Base-by-base conservation (phyloP, 2,888 invertebrate genomes). In the Mellilla xanthometata region DNA sequence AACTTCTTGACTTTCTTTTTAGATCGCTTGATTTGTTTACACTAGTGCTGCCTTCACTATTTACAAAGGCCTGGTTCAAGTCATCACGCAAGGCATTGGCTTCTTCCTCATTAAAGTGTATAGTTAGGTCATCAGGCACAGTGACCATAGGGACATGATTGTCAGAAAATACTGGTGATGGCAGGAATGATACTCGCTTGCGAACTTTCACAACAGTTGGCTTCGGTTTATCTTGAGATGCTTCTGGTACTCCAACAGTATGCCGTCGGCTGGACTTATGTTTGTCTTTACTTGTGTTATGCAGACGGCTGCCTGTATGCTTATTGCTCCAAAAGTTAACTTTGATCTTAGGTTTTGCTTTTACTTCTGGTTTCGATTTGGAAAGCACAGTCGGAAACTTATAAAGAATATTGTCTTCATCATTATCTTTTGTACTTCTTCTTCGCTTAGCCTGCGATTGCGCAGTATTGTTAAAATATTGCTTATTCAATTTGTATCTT, bases 281-380 rank as follows among this genome's bases (percentile, higher is more conserved):
- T 49, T 70, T 78, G 2, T 49, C 62, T 34, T 54, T 41, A 8
- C 73, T 71, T 28, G 59, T 47, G 39, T 73, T 78, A 47, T 76
- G 69, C 10, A 79, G 56, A 26, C 79, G 66, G 34, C 64, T 80
- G 2, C 65, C 58, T 26, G 65, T 61, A 49, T 65, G 71, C 52
- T 85, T 87, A 51, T 71, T 81, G 50, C 88, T 88, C 89, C 89
- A 89, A 54, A 89, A 89, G 53, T 89, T 89, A 0, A 89, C 86
- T 69, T 89, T 89, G 3, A 88, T 84, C 66, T 81, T 87, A 5
- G 74, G 62, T 63, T 87, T 87, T 10, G 72, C 60, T 57, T 83
- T 85, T 8, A 64, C 65, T 29, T 81, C 64, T 31, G 56, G 38
- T 62, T 80, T 84, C 23, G 69, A 39, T 59, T 73, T 79, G 9